Base-by-base conservation (phyloP, 2,888 invertebrate species). In the Eueremaeus valkanovi region DNA sequence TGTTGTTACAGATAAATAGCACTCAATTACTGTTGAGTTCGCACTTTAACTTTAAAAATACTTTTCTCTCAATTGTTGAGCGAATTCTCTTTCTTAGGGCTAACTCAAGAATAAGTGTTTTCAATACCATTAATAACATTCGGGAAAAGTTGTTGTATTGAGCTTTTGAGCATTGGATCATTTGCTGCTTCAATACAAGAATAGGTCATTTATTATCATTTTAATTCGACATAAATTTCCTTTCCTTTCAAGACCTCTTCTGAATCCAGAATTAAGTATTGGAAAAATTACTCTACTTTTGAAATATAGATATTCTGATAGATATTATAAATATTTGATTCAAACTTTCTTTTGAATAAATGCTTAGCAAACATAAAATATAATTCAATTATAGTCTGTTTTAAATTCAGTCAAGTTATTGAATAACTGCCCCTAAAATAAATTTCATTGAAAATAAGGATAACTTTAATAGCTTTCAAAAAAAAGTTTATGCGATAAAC, bases 101-200 rank as follows among this genome's bases (percentile, higher is more conserved):
- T 31, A 61, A n/a, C 33, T 61, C 8, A 61, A 61, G 61, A 61
- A 31, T 33, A 33, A 61, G 31, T 61, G 61, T 61, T 61, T 61
- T 61, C 61, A 61, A 61, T 61, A 61, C 18, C 31, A 61, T 61
- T 61, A 31, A 61, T 61, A 61, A 61, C 31, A 61, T 5, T 36
- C 5, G 11, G 36, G 11, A 31, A 61, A 33, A 61, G 31, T 61
- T 9, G 31, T 31, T 61, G 18, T 61, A 33, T 61, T 29, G n/a
- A 33, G 33, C 31, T 61, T 61, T 61, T 33, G 61, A 33, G 33
- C 31, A 31, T 61, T 61, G 8, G 61, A 61, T 61, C 31, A 33
- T 61, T 61, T 61, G 61, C 18, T 61, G 61, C 18, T 9, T 31
- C 16, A 61, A 61, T 33, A 31, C 18, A 61, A 31, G 33, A n/a